Conservation (phyloP, 2,113 vertebrate genomes). For the Monarcha castaneiventris region DNA sequence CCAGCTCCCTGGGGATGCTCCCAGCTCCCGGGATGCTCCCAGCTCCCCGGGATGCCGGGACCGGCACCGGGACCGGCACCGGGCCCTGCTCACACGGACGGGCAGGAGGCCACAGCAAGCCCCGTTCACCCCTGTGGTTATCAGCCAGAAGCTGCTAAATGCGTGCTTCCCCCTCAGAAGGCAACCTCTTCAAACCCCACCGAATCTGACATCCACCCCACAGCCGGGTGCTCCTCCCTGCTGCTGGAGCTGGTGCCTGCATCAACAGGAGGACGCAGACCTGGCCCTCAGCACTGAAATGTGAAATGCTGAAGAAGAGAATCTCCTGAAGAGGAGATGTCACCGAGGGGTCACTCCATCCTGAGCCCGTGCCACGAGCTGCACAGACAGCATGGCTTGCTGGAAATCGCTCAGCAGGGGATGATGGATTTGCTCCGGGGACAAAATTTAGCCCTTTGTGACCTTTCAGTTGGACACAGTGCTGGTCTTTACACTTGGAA, state of each 20-base stretch:
- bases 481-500: background rate
- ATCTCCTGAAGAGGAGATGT: background rate
- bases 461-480: background rate
- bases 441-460: background rate
- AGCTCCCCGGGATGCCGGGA: background rate
- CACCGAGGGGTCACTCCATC: background rate
- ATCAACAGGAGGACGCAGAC: accelerated
- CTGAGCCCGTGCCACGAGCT: accelerated
- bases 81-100: accelerated
- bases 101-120: background rate
- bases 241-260: background rate
- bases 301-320: background rate
- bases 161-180: background rate
- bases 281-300: background rate
- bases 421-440: background rate
- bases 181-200: background rate
- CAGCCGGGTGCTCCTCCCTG: background rate
- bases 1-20: too few relatives aligned
- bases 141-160: background rate
- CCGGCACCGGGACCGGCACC: background rate
- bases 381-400: background rate
- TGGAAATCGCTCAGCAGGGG: background rate
- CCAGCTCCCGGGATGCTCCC: too few relatives aligned
- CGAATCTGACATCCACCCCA: too few relatives aligned
- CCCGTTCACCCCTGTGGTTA: accelerated